phyloP scores from a whole-genome alignment of 92 coral and sea anemone genomes.

The Phymanthus crucifer region DNA sequence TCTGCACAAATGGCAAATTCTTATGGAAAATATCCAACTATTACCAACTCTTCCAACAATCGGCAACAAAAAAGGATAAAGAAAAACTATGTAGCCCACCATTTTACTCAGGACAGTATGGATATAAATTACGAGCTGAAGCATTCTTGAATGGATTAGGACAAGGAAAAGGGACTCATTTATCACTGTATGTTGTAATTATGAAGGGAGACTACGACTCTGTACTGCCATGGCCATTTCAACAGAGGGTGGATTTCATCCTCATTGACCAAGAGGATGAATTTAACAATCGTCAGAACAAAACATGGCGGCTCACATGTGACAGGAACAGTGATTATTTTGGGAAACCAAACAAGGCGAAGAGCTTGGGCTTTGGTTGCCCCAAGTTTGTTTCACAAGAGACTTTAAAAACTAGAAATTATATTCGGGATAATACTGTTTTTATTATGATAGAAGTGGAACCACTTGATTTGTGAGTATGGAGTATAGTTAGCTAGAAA shows the following conservation, averaged over 20 bases:
- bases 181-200: slow-evolving; percentile 92
- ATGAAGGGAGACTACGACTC: slow-evolving; percentile 98
- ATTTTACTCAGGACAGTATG: slow-evolving; percentile 97
- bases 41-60: slow-evolving; percentile 87
- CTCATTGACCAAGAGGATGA: slow-evolving; percentile 95
- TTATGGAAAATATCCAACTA: slow-evolving; percentile 98
- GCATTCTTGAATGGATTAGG: slow-evolving; percentile 98
- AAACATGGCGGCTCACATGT: slow-evolving; percentile 90
- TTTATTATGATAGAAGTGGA: slow-evolving; percentile 96
- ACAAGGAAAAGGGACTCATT: slow-evolving; percentile 96
- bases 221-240: slow-evolving; percentile 98
- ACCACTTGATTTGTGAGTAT: slow-evolving; percentile 66
- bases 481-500: not conserved
- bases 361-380: slow-evolving; percentile 98
- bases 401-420: slow-evolving; percentile 81
- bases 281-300: slow-evolving; percentile 74
- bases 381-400: slow-evolving; percentile 98
- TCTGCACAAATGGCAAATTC: slow-evolving; percentile 91
- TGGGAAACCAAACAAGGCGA: slow-evolving; percentile 89
- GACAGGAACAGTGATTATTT: slow-evolving; percentile 97
- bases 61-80: slow-evolving; percentile 94
- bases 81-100: slow-evolving; percentile 98
- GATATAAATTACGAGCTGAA: slow-evolving; percentile 95
- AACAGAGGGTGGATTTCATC: slow-evolving; percentile 94
- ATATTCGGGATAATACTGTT: slow-evolving; percentile 89